Evolutionary conservation across 2,797 vertebrate species (phyloP).

Genomic region (Sebastes itinus): DNA sequence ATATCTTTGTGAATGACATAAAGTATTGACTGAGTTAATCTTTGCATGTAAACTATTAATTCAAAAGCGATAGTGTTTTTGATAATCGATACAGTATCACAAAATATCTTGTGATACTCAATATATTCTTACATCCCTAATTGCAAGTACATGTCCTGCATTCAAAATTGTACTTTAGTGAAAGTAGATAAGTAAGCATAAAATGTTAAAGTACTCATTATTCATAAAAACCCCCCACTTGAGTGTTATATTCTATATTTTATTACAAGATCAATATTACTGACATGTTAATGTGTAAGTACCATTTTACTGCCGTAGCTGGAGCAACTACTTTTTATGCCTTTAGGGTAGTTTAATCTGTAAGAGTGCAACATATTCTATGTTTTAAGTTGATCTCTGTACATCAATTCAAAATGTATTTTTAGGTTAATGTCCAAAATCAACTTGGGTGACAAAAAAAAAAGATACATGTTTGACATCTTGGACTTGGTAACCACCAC

Average conservation of each 20-base stretch:
- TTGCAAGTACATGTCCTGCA: not conserved
- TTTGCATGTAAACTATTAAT: too few species aligned
- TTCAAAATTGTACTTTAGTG: not conserved
- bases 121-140: not conserved
- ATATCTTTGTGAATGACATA: too few species aligned
- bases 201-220: not conserved
- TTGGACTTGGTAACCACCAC: not conserved
- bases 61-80: too few species aligned
- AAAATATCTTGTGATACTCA: too few species aligned
- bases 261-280: not conserved
- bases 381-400: not conserved
- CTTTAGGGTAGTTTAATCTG: not conserved
- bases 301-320: not conserved
- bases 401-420: not conserved
- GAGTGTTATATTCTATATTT: not conserved
- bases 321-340: not conserved
- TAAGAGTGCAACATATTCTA: not conserved
- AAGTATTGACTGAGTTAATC: too few species aligned
- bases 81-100: too few species aligned
- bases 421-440: not conserved
- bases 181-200: not conserved
- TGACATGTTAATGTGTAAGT: not conserved
- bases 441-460: not conserved
- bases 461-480: not conserved
- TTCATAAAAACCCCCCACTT: not conserved